Base-by-base conservation (phyloP, 2,797 vertebrate genomes). In the Arctocebus calabarensis region DNA sequence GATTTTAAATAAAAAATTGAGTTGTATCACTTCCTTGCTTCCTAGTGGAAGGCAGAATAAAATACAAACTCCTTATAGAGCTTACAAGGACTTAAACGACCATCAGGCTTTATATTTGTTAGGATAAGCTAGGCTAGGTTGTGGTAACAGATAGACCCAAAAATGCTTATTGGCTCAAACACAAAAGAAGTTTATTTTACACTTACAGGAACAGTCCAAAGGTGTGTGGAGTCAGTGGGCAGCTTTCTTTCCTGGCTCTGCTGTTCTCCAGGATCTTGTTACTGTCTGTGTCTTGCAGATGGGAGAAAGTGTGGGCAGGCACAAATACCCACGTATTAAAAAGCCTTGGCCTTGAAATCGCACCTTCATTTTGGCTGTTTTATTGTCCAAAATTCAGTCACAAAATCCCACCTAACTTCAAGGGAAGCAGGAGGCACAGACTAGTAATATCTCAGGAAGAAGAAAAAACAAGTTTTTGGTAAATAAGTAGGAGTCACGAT, bases 21-120 rank as follows among this genome's bases (percentile, higher is more conserved):
- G 17, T 59, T 73, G 10, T 68, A 43, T 71, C 62, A 40, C 40
- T n/a, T 71, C 45, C 20, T 79, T 90, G 55, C 22, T 85, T 79
- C 57, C n/a, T 52, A 59, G 2, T 77, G 32, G 40, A 37, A 40
- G 32, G 48, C 87, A 79, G 82, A 94, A 40, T 73, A 68, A 70
- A 87, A n/a, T 95, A 84, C 43, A 88, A 25, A 84, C 84, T 91
- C 52, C n/a, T 77, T 70, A 34, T 16, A 61, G 78, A 70, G 17
- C 48, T 43, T 82, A 82, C 14, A 59, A 32, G 37, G n/a, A 61
- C 59, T 59, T 43, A 8, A 3, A 17, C 14, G 34, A 45, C 61
- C 20, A 17, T 68, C 20, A 17, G 34, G n/a, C 52, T 86, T 81
- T 27, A 1, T 81, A n/a, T 85, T 52, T 68, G 64, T 74, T 55